These are phyloP conservation scores for Chloropsis cyanopogon DNA, from an alignment of 2,113 vertebrate species.

Conservation along the genomic window DNA sequence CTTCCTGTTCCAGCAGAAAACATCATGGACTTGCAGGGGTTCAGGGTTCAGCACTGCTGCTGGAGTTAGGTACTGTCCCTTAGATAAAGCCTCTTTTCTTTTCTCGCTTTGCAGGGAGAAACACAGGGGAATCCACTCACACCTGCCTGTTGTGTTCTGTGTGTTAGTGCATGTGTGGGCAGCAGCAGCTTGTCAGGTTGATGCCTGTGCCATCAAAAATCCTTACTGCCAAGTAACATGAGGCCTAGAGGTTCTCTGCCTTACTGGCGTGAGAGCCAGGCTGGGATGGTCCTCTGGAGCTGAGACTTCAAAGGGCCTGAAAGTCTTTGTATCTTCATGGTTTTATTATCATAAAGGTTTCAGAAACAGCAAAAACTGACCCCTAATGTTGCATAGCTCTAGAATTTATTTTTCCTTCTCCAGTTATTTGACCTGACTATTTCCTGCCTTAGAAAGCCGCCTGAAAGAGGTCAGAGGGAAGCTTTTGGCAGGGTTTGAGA, in stretches of 20 bases:
- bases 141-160: neutral
- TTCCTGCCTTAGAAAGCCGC: neutral
- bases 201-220: neutral
- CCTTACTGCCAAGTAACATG: neutral
- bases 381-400: neutral
- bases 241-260: neutral
- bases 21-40: neutral
- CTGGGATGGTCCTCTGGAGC: neutral
- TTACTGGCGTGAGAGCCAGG: neutral
- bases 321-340: neutral
- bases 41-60: neutral
- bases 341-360: neutral
- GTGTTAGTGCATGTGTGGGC: accelerated
- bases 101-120: neutral
- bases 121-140: neutral
- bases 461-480: neutral
- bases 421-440: neutral
- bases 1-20: neutral
- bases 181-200: neutral
- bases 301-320: neutral
- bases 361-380: neutral
- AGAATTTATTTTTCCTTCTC: neutral
- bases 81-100: neutral
- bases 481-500: neutral
- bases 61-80: neutral